Conservation (phyloP, 2,113 vertebrate species). For the Lagopus muta region DNA sequence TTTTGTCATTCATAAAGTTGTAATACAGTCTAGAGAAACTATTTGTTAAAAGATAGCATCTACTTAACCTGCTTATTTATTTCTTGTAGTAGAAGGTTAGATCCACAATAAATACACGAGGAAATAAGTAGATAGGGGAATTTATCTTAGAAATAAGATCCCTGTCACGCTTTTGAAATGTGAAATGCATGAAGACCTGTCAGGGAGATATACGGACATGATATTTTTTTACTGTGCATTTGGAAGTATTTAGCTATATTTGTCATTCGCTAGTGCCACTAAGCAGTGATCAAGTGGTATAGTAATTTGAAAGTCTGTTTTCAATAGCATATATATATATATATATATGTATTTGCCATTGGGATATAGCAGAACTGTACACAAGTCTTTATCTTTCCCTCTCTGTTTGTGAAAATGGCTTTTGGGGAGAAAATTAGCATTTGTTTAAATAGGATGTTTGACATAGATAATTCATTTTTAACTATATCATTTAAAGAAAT, state of each 20-base stretch:
- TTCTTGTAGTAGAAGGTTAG: conserved; percentile 87
- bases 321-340: conserved; percentile 39
- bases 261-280: conserved; percentile 77
- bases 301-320: conserved; percentile 75
- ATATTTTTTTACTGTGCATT: conserved; percentile 87
- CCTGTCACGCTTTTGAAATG: conserved; percentile 84
- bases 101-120: conserved; percentile 90
- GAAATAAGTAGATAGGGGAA: conserved; percentile 87
- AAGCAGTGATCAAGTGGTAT: conserved; percentile 75
- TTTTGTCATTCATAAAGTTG: conserved; percentile 87
- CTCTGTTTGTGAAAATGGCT: not conserved
- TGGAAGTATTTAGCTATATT: conserved; percentile 88
- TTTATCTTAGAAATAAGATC: conserved; percentile 92
- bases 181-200: conserved; percentile 84
- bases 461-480: not conserved
- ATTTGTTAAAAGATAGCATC: conserved; percentile 95
- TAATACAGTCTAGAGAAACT: conserved; percentile 82
- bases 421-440: not conserved
- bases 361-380: not conserved
- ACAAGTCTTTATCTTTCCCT: conserved; percentile 4
- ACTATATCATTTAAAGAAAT: conserved; percentile 10
- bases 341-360: not conserved
- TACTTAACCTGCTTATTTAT: conserved; percentile 97
- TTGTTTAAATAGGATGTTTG: conserved; percentile 7
- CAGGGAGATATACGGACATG: conserved; percentile 86